Evolutionary conservation across 2,113 vertebrate genomes (phyloP).

Genomic region (Bufo gargarizans): DNA sequence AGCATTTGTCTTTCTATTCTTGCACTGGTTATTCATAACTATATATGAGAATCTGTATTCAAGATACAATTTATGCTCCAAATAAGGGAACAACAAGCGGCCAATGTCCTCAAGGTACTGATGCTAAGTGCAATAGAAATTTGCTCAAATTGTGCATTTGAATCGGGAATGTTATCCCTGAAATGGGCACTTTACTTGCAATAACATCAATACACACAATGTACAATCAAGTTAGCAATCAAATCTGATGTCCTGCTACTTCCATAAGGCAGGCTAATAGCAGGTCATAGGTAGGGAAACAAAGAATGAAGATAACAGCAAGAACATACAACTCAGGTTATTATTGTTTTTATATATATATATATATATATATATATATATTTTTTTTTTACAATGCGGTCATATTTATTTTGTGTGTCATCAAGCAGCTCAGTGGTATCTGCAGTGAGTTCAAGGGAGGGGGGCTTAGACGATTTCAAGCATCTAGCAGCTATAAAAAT

Average conservation of each 20-base stretch:
- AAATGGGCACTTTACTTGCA: slow-evolving; percentile 17
- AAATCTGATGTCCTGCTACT: background rate
- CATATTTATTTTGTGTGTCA: background rate
- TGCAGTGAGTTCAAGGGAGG: background rate
- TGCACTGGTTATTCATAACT: background rate
- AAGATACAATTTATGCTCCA: background rate
- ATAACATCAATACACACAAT: slow-evolving; percentile 31
- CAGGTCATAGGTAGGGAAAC: slow-evolving; percentile 9
- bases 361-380: too few relatives aligned
- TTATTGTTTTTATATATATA: too few relatives aligned
- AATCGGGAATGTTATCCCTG: slow-evolving; percentile 18
- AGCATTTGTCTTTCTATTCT: background rate
- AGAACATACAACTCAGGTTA: slow-evolving; percentile 5
- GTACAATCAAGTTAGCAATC: slow-evolving; percentile 31
- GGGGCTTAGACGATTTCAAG: background rate
- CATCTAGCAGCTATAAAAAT: background rate
- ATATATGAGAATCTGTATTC: background rate
- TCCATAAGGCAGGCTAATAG: slow-evolving; percentile 14
- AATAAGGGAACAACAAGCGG: background rate
- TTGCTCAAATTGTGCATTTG: slow-evolving; percentile 18
- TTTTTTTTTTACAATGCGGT: too few relatives aligned
- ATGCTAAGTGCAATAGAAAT: slow-evolving; percentile 31
- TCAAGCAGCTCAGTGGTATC: background rate
- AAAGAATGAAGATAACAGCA: background rate
- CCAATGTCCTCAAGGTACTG: background rate